Evolutionary conservation across 2,888 invertebrate species (phyloP).

Genomic region (Hemicrepidius hirtus): DNA sequence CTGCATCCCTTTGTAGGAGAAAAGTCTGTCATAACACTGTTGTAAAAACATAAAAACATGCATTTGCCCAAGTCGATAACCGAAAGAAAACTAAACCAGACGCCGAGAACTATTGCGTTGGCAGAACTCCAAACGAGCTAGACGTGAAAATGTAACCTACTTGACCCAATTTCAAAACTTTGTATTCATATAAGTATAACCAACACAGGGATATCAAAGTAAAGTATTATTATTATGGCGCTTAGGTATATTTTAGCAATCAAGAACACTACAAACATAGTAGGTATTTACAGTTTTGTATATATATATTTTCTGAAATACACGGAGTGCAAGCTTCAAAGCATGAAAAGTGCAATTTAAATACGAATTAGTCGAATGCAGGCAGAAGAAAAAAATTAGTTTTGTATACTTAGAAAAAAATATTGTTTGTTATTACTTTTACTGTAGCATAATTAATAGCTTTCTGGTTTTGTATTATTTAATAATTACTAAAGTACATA

Average conservation of each 20-base stretch:
- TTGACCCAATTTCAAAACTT: conserved; percentile 37
- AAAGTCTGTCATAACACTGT: conserved; percentile 23
- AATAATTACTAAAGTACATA: not conserved
- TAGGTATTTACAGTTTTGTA: too few species aligned
- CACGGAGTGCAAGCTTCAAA: too few species aligned
- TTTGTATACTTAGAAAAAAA: too few species aligned
- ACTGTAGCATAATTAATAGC: not conserved
- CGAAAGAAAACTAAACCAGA: conserved; percentile 50
- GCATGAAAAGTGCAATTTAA: too few species aligned
- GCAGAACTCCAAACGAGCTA: conserved; percentile 33
- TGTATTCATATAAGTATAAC: conserved; percentile 18
- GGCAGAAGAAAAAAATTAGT: too few species aligned
- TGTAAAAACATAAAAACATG: conserved; percentile 26
- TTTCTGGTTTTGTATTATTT: not conserved
- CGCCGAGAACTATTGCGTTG: conserved; percentile 28
- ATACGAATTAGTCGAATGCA: too few species aligned
- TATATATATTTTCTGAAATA: too few species aligned
- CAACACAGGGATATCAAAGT: not conserved
- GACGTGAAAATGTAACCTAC: conserved; percentile 37
- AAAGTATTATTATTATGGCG: too few species aligned
- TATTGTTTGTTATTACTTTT: not conserved
- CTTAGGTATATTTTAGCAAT: too few species aligned
- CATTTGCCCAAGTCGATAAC: conserved; percentile 45
- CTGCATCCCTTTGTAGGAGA: conserved; percentile 12
- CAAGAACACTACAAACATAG: too few species aligned